Percentiles rank a stretch among this genome's conserved stretches.
phyloP scores from a whole-genome alignment of 30 jellyfish, hydroid and myxozoan genomes.

The Turritopsis rubra region DNA sequence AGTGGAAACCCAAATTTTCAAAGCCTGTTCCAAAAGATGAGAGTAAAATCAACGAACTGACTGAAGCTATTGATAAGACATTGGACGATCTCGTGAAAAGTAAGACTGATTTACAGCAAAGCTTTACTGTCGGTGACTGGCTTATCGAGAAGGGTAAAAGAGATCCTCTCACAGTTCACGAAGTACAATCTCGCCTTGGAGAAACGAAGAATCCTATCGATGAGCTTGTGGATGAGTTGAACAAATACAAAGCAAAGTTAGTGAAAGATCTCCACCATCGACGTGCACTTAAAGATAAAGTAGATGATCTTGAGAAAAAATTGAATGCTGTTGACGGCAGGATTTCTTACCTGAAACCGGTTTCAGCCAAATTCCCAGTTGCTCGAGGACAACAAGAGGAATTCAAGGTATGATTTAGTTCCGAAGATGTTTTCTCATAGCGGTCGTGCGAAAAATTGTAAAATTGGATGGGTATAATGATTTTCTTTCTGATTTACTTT shows the following conservation, averaged over 20 bases:
- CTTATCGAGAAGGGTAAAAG: conserved; percentile 60
- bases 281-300: conserved; percentile 37
- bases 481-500: conserved; percentile 9
- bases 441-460: not conserved
- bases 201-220: conserved; percentile 53
- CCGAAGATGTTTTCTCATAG: not conserved
- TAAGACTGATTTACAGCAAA: conserved; percentile 45
- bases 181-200: conserved; percentile 48
- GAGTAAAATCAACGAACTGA: conserved; percentile 40
- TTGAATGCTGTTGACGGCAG: conserved; percentile 42
- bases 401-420: conserved; percentile 35
- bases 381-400: conserved; percentile 83
- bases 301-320: conserved; percentile 42
- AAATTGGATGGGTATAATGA: no score
- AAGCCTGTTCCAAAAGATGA: conserved; percentile 55
- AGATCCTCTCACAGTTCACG: conserved; percentile 57
- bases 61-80: conserved; percentile 46
- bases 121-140: conserved; percentile 68
- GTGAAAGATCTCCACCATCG: conserved; percentile 46
- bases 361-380: conserved; percentile 67
- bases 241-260: conserved; percentile 55
- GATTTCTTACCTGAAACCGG: conserved; percentile 53
- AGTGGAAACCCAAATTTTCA: conserved; percentile 49
- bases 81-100: conserved; percentile 47
- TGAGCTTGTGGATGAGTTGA: conserved; percentile 44